Evolutionary conservation across 2,888 invertebrate species (phyloP), one percentile per base, ranked within the genome.

Genomic region (Cryptosula pallasiana): DNA sequence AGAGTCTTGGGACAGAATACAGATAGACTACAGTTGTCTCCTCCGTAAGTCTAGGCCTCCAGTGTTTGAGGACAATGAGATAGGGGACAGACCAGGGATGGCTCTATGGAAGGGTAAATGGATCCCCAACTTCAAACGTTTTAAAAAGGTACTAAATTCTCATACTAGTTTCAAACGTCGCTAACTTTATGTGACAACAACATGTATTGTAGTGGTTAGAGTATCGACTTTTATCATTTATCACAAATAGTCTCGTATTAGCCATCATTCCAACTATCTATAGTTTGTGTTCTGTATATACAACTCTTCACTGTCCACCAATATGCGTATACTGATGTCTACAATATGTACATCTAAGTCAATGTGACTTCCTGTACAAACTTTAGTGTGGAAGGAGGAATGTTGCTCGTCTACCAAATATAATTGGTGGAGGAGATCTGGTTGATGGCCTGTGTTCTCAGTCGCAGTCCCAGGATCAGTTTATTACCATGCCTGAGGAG

Each of bases 21-120:
- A 63, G 32, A 32, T 63, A 27, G 63, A 63, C 32, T 63, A 63
- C 27, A 16, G 34, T 27, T 13, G 32, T 32, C 27, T 63, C 3
- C 34, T 63, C 27, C 63, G 63, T 32, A 63, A 63, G 32, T 29
- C 63, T 13, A 32, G 32, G 16, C 63, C 32, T 63, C 32, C 63
- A 29, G 32, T 63, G 13, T 9, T 29, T 5, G 32, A 32, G 32
- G 9, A 45, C 9, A 20, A 20, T 45, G 45, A 45, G 5, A 2
- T 32, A 13, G n/a, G n/a, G 5, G 63, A 63, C 13, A 27, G 32
- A 13, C 32, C 25, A 32, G 70, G 70, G n/a, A 54, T 70, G 70
- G 70, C 55, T 23, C 29, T 70, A 5, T 70, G 70, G 70, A 70
- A 70, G 23, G 70, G 70, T 9, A 70, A 70, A 36, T 70, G 70